Base-by-base conservation (phyloP, 2,888 invertebrate species). In the Latheticus oryzae region DNA sequence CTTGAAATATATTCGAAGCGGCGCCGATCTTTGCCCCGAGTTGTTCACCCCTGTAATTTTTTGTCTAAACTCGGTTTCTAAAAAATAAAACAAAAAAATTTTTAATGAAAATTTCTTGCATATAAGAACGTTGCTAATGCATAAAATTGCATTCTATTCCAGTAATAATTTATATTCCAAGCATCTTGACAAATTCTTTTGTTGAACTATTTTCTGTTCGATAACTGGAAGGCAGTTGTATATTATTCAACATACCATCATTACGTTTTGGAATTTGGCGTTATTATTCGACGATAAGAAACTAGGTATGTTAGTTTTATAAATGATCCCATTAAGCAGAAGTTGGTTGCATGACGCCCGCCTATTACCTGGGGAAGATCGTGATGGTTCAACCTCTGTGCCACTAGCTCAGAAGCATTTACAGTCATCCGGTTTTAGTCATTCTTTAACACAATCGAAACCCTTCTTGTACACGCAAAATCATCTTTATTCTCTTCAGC, bases 311-410 rank as follows among this genome's bases (percentile, higher is more conserved):
- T 55, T 55, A 58, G 55, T 55, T 60, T 60, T 47, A 54, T 64
- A 64, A 64, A 64, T 52, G 64, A 54, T 61, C 59, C 62, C 57
- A 62, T 60, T 64, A 64, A 57, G 42, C 53, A 57, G 43, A 51
- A 61, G 60, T 58, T 55, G 58, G 57, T 64, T 59, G 64, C 64
- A 64, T 64, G 64, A 60, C 55, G 54, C 43, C 60, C 52, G 51
- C 62, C 61, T 58, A 64, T 64, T 64, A 64, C 64, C 62, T 45
- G 48, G 40, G 59, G 60, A 59, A 55, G 40, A 61, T 59, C 64
- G 64, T 64, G 62, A 64, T 58, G 59, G 57, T 45, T 61, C 58
- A 64, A 57, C 64, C 64, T 64, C 61, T 61, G 47, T 56, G 63
- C 61, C 63, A 54, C 60, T 43, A 57, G 61, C 60, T 62, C 63